Conservation (phyloP, 2,888 invertebrate genomes). For the Coremacera marginata region DNA sequence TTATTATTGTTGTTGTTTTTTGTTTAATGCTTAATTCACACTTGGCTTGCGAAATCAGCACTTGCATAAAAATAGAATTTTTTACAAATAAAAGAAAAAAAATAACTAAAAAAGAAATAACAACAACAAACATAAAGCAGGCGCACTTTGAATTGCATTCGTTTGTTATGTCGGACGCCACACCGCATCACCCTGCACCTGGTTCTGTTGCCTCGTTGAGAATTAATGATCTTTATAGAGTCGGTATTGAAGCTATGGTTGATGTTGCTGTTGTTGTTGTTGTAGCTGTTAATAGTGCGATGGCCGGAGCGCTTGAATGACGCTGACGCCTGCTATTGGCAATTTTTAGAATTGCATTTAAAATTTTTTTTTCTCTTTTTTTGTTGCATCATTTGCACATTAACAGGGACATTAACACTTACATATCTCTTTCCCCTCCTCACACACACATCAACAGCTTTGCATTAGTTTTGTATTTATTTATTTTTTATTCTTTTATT, state of each 20-base stretch:
- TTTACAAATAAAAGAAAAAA: not conserved
- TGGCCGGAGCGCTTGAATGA: conserved; percentile 1
- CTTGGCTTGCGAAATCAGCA: conserved; percentile 4
- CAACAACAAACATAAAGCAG: not conserved
- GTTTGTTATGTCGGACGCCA: not conserved
- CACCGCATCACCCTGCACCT: not conserved
- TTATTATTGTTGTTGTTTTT: not conserved
- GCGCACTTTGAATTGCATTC: not conserved
- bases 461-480: too few relatives aligned
- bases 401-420: not conserved
- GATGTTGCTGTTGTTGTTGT: not conserved
- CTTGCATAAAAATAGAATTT: not conserved
- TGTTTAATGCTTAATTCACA: conserved; percentile 5
- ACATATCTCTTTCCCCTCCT: not conserved
- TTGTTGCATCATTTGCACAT: conserved; percentile 7
- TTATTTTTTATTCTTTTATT: too few relatives aligned
- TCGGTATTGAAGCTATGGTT: not conserved
- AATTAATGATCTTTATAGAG: conserved; percentile 15
- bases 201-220: not conserved
- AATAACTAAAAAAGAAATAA: not conserved
- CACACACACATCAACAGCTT: not conserved
- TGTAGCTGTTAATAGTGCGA: conserved; percentile 1
- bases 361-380: not conserved
- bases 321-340: not conserved
- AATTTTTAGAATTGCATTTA: not conserved